Evolutionary conservation across 2,797 vertebrate genomes (phyloP), one percentile per base, ranked within the genome.

Genomic region (Psittacula echo): DNA sequence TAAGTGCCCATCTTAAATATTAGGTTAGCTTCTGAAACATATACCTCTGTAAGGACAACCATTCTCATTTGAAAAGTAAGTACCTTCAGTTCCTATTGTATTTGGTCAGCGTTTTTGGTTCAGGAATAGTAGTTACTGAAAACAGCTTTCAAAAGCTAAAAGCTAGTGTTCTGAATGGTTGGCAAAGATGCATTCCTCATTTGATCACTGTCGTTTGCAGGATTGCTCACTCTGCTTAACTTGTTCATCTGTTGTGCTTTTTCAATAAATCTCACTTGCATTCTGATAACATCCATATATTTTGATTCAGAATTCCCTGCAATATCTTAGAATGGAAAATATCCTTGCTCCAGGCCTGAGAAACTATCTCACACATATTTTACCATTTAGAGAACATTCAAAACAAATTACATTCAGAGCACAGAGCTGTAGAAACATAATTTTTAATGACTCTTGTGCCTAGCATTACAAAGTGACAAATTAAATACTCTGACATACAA

Each of bases 391-490:
- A 83, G 42, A 87, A 68, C 8, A 19, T 53, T 76, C 78, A 29
- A 61, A 61, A 53, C n/a, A 67, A 90, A 89, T 37, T 37, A 9
- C 7, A 16, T 71, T 82, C 61, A 82, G 68, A 93, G 78, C 45
- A 80, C 24, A 48, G 34, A 76, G 42, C 41, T 51, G 53, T 77
- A 91, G 85, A 86, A 89, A 87, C 37, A n/a, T 75, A 14, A 58
- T 76, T 94, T 93, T 93, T 91, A 90, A 94, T 96, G 3, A 68
- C 37, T 82, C 41, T 71, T 86, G 32, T 90, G 39, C 32, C 82
- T 85, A 78, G 54, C 29, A 47, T 90, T 93, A 51, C n/a, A 18
- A 77, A 89, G 37, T 65, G 61, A 77, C 44, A 82, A 67, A 83
- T 64, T 1, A 84, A 79, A 53, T 84, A 62, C 41, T 80, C n/a